These are phyloP conservation scores for Euthynnus affinis DNA, from an alignment of 2,797 vertebrate species.

Conservation along the genomic window DNA sequence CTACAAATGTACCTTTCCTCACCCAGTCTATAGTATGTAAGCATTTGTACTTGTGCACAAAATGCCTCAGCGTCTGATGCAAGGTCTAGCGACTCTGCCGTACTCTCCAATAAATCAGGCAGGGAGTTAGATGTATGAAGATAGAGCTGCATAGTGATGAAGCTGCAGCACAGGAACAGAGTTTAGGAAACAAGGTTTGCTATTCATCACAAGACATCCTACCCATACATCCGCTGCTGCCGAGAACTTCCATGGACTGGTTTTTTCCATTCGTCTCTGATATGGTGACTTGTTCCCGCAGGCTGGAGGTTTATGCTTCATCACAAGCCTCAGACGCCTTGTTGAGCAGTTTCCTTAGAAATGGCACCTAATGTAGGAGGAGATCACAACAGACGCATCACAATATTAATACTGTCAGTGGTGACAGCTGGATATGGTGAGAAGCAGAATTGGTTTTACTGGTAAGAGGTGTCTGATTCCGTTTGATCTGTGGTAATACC, in stretches of 20 bases:
- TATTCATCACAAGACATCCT: conserved; percentile 60
- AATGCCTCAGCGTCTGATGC: conserved; percentile 38
- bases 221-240: conserved; percentile 3
- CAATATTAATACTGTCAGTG: conserved; percentile 30
- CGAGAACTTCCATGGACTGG: conserved; percentile 41
- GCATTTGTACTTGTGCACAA: conserved; percentile 44
- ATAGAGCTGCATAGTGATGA: conserved; percentile 69
- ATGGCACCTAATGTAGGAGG: conserved; percentile 23
- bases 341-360: conserved; percentile 29
- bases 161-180: conserved; percentile 54
- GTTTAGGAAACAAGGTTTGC: conserved; percentile 66
- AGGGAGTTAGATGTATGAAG: conserved; percentile 61
- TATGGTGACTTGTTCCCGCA: conserved; percentile 6
- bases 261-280: conserved; percentile 45
- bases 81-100: conserved; percentile 37
- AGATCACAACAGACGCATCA: conserved; percentile 1
- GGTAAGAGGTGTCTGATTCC: conserved; percentile 18
- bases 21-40: conserved; percentile 9
- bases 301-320: conserved; percentile 30
- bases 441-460: conserved; percentile 34
- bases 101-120: conserved; percentile 62
- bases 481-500: conserved; percentile 19
- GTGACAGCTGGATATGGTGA: conserved; percentile 34
- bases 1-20: conserved; percentile 10
- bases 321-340: conserved; percentile 35